phyloP scores from a whole-genome alignment of 1,140 invertebrate species.

The Drosophila murphyi region DNA sequence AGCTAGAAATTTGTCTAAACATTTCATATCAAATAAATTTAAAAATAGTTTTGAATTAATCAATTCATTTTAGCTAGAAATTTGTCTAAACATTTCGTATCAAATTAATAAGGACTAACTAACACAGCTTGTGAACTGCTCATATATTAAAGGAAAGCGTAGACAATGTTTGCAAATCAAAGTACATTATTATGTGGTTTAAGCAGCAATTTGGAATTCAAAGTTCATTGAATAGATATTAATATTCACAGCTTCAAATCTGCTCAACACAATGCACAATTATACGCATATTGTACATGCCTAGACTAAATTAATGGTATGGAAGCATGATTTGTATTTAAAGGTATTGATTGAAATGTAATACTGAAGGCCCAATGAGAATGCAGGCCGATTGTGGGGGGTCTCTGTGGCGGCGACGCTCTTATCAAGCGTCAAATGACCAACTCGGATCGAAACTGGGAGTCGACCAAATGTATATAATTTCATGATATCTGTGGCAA shows the following conservation, averaged over 20 bases:
- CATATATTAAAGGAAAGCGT: too few relatives aligned
- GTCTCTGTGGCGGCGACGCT: background rate
- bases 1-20: too few relatives aligned
- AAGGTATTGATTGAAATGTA: constrained; percentile 66
- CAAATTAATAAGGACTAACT: too few relatives aligned
- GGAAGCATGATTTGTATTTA: constrained; percentile 36
- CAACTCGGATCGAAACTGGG: background rate
- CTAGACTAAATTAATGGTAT: constrained; percentile 29
- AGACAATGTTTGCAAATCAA: too few relatives aligned
- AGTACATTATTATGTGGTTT: too few relatives aligned
- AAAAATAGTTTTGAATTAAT: too few relatives aligned
- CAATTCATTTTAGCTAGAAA: too few relatives aligned
- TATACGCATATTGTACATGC: constrained; percentile 4
- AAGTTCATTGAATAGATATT: too few relatives aligned
- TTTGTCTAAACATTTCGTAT: too few relatives aligned
- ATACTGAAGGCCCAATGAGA: constrained; percentile 51
- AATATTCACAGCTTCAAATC: background rate
- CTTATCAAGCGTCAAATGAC: constrained; percentile 1
- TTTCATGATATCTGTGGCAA: constrained; percentile 21
- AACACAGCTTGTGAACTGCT: too few relatives aligned
- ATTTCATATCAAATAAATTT: too few relatives aligned
- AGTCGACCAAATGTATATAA: constrained; percentile 1
- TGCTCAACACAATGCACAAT: constrained; percentile 1
- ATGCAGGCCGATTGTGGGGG: background rate
- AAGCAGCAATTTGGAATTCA: too few relatives aligned